These are phyloP conservation scores for Pseudomyrmex cubaensis DNA, from an alignment of 1,140 invertebrate genomes.

Conservation along the genomic window DNA sequence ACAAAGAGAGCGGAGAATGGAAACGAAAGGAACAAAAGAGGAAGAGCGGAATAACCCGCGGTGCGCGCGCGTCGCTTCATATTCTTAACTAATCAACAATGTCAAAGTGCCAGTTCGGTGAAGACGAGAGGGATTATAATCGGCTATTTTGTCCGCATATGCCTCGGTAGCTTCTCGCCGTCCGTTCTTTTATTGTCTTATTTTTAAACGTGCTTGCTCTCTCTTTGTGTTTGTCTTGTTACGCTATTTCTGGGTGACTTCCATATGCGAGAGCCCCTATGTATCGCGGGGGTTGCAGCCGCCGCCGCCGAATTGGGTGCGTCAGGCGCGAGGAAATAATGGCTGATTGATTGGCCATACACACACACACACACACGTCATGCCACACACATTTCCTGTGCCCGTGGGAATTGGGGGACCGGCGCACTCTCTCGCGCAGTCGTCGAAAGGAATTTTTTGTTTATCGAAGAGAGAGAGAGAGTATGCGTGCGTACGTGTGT, in stretches of 20 bases:
- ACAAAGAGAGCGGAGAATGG: conserved; percentile 37
- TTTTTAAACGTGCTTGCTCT: conserved; percentile 15
- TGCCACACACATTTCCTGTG: neutral
- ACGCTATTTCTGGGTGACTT: neutral
- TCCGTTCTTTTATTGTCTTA: conserved; percentile 1
- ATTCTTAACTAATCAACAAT: conserved; percentile 48
- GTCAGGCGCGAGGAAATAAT: conserved; percentile 63
- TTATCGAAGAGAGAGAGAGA: conserved; percentile 30
- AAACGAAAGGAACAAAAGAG: conserved; percentile 37
- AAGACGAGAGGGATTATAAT: neutral
- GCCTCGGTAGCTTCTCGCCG: neutral
- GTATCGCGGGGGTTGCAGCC: neutral
- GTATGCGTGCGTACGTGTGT: conserved; percentile 8
- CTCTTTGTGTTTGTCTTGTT: neutral
- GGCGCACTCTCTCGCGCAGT: conserved; percentile 33
- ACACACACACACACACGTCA: neutral
- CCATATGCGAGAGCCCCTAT: neutral
- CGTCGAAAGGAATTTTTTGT: conserved; percentile 42
- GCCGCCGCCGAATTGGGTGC: neutral
- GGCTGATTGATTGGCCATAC: conserved; percentile 60
- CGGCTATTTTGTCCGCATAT: neutral
- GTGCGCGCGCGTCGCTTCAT: neutral
- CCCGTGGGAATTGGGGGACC: conserved; percentile 53
- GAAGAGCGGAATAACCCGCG: conserved; percentile 1
- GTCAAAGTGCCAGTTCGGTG: conserved; percentile 37